These are phyloP conservation scores for Hucho hucho DNA, from an alignment of 2,113 vertebrate species.

Conservation along the genomic window DNA sequence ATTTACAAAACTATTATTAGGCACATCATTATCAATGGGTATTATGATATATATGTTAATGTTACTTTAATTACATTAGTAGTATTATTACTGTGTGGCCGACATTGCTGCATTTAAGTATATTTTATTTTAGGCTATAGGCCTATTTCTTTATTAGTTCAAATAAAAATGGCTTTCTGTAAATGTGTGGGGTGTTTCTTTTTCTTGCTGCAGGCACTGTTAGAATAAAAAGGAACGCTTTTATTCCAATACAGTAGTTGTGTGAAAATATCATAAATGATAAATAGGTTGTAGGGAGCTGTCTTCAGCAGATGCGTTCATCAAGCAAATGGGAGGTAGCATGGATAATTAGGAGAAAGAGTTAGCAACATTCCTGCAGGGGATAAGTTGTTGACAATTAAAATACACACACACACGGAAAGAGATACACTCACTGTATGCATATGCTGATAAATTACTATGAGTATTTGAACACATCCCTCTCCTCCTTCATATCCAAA, in stretches of 20 bases:
- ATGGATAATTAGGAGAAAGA: constrained; percentile 66
- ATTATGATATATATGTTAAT: too few species aligned
- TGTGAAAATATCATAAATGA: constrained; percentile 48
- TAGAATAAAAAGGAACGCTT: constrained; percentile 23
- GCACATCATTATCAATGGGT: too few species aligned
- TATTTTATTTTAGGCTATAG: not conserved
- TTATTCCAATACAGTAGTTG: constrained; percentile 51
- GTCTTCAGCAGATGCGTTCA: constrained; percentile 68
- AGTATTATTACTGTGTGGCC: too few species aligned
- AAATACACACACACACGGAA: constrained; percentile 48
- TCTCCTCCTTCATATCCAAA: too few species aligned
- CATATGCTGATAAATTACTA: too few species aligned
- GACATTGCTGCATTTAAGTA: too few species aligned
- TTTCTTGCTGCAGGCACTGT: not conserved
- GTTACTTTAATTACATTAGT: too few species aligned
- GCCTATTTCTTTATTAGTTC: not conserved
- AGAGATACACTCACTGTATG: not conserved
- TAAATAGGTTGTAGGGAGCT: constrained; percentile 72
- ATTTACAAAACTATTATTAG: too few species aligned
- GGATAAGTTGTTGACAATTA: constrained; percentile 76
- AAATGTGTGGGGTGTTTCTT: not conserved
- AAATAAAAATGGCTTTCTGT: not conserved
- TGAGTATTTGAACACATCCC: too few species aligned
- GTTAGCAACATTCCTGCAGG: constrained; percentile 69
- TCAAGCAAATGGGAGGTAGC: constrained; percentile 69